A percentile compares a stretch with the other conserved stretches of the same genome.
phyloP scores from a whole-genome alignment of 2,888 invertebrate species.

The Ophion costatus region DNA sequence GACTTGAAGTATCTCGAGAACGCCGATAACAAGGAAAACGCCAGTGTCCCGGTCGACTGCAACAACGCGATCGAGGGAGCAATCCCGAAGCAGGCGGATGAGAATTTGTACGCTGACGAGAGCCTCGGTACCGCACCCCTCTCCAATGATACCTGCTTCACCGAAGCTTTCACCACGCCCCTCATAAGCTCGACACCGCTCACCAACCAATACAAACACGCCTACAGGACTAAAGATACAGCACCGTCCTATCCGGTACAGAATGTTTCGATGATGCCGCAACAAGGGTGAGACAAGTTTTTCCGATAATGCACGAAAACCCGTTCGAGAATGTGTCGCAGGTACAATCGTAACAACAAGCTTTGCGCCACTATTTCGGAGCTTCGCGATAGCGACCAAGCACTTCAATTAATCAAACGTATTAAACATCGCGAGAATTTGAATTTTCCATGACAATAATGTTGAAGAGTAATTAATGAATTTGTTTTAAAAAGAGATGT shows the following conservation, averaged over 20 bases:
- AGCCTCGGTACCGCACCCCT: conserved; percentile 79
- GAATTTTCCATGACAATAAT: not conserved
- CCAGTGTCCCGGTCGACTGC: conserved; percentile 76
- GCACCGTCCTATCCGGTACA: conserved; percentile 70
- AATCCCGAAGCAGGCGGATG: conserved; percentile 70
- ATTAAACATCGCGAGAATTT: not conserved
- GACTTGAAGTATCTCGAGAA: conserved; percentile 80
- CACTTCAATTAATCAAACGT: not conserved
- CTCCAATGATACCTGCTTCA: conserved; percentile 79
- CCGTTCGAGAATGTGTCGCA: not conserved
- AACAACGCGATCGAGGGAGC: conserved; percentile 74
- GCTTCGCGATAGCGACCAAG: not conserved
- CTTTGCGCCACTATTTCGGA: not conserved
- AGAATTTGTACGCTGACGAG: conserved; percentile 79
- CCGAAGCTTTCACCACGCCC: conserved; percentile 78
- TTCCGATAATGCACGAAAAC: not conserved
- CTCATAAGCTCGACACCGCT: conserved; percentile 81
- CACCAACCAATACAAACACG: conserved; percentile 77
- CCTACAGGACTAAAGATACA: conserved; percentile 73
- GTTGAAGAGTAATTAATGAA: not conserved
- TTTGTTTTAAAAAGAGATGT: not conserved
- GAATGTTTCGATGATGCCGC: conserved; percentile 63
- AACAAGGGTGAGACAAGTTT: conserved; percentile 70
- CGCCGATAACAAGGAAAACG: conserved; percentile 81
- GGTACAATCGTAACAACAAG: not conserved